phyloP scores from a whole-genome alignment of 2,797 vertebrate genomes.

The Momotus momota region DNA sequence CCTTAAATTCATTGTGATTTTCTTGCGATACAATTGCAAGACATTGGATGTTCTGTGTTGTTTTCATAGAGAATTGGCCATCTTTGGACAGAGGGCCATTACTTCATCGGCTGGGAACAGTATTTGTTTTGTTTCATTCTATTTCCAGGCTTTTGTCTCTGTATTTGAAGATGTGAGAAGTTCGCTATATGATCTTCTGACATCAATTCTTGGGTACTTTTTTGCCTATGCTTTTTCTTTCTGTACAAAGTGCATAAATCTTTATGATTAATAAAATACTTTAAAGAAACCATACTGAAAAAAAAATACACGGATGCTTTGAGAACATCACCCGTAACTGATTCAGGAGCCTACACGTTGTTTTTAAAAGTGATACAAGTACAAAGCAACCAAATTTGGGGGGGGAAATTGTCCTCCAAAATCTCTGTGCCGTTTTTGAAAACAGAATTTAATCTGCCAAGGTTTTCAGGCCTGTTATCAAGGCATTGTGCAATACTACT shows the following conservation, averaged over 20 bases:
- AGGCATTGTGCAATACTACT: not conserved
- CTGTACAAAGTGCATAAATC: not conserved
- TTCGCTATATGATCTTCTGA: not conserved
- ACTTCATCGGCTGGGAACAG: not conserved
- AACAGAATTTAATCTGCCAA: not conserved
- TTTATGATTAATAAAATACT: not conserved
- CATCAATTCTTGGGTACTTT: not conserved
- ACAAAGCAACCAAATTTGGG: not conserved
- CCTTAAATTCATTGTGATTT: not conserved
- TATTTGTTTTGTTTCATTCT: constrained; percentile 13
- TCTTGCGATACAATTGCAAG: not conserved
- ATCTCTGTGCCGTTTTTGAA: not conserved
- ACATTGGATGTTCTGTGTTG: not conserved
- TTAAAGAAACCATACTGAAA: not conserved
- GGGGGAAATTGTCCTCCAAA: not conserved
- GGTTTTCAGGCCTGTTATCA: not conserved
- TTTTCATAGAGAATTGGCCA: not conserved
- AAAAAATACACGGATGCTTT: not conserved
- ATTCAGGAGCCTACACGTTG: not conserved
- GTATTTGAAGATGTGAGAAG: not conserved
- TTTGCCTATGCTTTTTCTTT: not conserved
- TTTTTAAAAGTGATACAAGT: not conserved
- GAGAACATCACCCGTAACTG: not conserved
- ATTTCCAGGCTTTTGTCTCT: constrained; percentile 2
- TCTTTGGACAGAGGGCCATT: not conserved